phyloP scores from a whole-genome alignment of 2,797 vertebrate species.

The Crocidura indochinensis region DNA sequence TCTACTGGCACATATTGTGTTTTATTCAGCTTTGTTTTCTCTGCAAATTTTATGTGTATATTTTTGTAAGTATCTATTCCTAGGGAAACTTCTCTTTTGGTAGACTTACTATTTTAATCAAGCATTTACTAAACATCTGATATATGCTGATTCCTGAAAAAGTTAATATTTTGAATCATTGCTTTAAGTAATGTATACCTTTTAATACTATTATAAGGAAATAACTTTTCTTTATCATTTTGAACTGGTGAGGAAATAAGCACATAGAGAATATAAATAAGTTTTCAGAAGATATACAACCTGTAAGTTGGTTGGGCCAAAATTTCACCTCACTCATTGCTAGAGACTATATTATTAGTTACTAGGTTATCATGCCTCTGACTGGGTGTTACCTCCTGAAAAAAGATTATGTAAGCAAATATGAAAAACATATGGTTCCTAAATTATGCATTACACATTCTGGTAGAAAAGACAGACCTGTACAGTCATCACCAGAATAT shows the following conservation, averaged over 20 bases:
- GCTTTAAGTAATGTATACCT: not conserved
- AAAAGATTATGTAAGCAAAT: constrained; percentile 1
- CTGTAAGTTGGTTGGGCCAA: not conserved
- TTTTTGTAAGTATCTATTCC: constrained; percentile 12
- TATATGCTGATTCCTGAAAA: constrained; percentile 40
- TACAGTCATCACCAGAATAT: not conserved
- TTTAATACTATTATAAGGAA: constrained; percentile 33
- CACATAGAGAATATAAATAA: not conserved
- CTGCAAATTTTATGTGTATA: not conserved
- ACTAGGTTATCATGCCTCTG: not conserved
- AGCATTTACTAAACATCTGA: constrained; percentile 33
- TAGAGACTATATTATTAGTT: not conserved
- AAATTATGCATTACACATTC: constrained; percentile 7
- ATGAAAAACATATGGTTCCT: constrained; percentile 25
- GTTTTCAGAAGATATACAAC: constrained; percentile 7
- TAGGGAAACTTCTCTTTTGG: not conserved
- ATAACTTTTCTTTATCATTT: constrained; percentile 29
- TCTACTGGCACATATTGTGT: not conserved
- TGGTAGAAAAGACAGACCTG: constrained; percentile 32
- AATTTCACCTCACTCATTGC: not conserved
- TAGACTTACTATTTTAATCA: constrained; percentile 51
- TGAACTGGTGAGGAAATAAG: constrained; percentile 37
- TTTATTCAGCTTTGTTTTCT: constrained; percentile 35
- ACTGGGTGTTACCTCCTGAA: constrained; percentile 24
- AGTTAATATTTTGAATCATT: constrained; percentile 6